Conservation (phyloP, 2,113 vertebrate genomes). For the Hylia prasina region DNA sequence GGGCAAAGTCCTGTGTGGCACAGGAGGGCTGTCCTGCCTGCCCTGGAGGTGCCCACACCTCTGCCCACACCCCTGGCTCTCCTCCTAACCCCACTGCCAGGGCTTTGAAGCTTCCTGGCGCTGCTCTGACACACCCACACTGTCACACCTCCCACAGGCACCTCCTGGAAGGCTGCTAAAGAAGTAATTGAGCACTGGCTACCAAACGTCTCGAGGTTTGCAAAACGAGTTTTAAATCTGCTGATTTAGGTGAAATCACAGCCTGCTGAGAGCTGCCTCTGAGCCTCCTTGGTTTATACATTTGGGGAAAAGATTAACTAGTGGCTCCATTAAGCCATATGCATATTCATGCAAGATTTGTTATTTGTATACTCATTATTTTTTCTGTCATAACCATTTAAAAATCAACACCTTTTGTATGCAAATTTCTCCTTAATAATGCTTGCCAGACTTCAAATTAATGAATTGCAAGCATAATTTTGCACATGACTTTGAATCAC, state of each 20-base stretch:
- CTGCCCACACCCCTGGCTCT: not conserved
- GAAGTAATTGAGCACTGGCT: not conserved
- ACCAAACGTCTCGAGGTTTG: not conserved
- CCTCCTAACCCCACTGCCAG: not conserved
- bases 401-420: constrained; percentile 66
- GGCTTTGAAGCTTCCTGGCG: not conserved
- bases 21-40: too few relatives aligned
- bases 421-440: constrained; percentile 63
- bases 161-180: not conserved
- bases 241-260: not conserved
- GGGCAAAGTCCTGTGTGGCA: not conserved
- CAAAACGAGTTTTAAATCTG: not conserved
- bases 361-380: constrained; percentile 56
- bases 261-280: not conserved
- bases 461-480: constrained; percentile 58
- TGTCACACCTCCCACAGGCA: not conserved
- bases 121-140: not conserved
- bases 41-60: accelerated
- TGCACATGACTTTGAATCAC: constrained; percentile 54
- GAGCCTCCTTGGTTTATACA: not conserved
- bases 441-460: constrained; percentile 58
- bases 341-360: constrained; percentile 52
- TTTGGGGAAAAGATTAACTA: constrained; percentile 47
- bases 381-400: constrained; percentile 62
- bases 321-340: constrained; percentile 32